Percentiles rank a stretch among this genome's conserved stretches.
phyloP scores from a whole-genome alignment of 1,140 invertebrate species.

The Asobara japonica region DNA sequence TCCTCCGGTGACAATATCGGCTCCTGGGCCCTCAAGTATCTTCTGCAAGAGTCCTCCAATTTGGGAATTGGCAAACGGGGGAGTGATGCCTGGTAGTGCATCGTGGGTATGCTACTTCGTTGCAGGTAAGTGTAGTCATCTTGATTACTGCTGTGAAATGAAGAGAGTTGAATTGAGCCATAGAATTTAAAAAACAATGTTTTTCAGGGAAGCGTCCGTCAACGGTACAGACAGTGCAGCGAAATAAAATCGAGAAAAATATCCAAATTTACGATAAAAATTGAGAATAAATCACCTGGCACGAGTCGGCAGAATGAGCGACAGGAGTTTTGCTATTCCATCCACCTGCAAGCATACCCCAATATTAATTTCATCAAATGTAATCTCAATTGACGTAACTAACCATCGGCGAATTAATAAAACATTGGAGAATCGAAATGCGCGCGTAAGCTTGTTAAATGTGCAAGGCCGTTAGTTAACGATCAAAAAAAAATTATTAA shows the following conservation, averaged over 20 bases:
- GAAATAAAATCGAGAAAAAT: background rate
- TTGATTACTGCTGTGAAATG: background rate
- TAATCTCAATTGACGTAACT: no score
- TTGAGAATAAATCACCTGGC: no score
- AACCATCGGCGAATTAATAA: no score
- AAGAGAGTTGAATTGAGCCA: no score
- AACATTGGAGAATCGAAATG: no score
- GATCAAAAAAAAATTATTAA: no score
- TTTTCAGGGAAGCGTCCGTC: no score
- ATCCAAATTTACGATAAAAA: no score
- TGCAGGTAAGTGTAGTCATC: slow-evolving; percentile 80
- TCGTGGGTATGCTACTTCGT: slow-evolving; percentile 81
- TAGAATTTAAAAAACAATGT: no score
- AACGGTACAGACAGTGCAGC: no score
- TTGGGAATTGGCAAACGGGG: slow-evolving; percentile 92
- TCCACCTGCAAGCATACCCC: background rate
- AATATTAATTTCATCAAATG: background rate
- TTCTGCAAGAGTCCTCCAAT: slow-evolving; percentile 82
- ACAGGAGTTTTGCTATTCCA: background rate
- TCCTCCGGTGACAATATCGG: slow-evolving; percentile 78
- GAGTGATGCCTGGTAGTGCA: slow-evolving; percentile 94
- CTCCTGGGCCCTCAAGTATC: slow-evolving; percentile 86
- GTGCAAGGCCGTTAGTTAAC: no score
- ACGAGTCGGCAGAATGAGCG: background rate
- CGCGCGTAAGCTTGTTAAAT: no score